phyloP scores from a whole-genome alignment of 35 echinoderm and acorn worm species.

The Holothuria glaberrima region DNA sequence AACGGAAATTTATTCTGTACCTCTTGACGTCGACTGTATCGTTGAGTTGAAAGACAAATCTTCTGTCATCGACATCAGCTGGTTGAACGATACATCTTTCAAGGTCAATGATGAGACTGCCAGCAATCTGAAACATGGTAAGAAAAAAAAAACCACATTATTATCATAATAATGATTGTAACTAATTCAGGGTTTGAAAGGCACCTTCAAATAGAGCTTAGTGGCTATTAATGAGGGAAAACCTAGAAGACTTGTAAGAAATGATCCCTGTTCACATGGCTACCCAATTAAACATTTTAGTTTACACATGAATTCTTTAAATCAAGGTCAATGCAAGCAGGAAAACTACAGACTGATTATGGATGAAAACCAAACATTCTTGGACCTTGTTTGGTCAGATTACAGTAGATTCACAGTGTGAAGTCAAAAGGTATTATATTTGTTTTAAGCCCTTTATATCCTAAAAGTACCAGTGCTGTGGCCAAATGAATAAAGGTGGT shows the following conservation, averaged over 20 bases:
- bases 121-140: conserved; percentile 75
- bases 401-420: no score
- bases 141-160: neutral
- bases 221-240: neutral
- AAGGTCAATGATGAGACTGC: conserved; percentile 84
- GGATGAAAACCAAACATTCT: no score
- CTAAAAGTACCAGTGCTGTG: no score
- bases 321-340: no score
- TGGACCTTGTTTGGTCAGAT: no score
- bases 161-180: neutral
- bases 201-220: no score
- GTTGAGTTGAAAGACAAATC: conserved; percentile 92
- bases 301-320: no score
- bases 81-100: conserved; percentile 72
- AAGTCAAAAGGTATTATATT: no score
- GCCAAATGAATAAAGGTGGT: no score
- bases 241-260: neutral
- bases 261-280: neutral
- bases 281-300: no score
- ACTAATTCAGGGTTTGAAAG: neutral
- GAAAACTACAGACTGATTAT: no score
- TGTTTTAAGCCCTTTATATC: no score
- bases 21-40: conserved; percentile 68
- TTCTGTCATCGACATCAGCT: conserved; percentile 84
- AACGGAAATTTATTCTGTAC: conserved; percentile 20